Percentiles rank a stretch among this genome's conserved stretches.
These are phyloP conservation scores for Lucilia cuprina DNA, from an alignment of 1,140 invertebrate genomes.

Conservation along the genomic window DNA sequence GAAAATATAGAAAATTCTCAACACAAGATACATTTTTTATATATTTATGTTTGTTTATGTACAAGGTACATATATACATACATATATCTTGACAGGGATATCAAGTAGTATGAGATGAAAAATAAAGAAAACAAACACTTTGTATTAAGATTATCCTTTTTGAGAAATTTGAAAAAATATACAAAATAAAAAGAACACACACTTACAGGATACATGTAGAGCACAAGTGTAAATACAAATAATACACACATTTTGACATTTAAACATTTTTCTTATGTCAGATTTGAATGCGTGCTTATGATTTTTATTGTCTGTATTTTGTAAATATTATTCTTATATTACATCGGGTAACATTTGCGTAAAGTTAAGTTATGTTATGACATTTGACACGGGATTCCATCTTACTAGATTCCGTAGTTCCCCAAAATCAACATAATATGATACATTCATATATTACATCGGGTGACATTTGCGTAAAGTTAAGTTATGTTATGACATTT, in stretches of 20 bases:
- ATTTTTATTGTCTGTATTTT: constrained; percentile 21
- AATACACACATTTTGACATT: constrained; percentile 22
- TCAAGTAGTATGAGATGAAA: neutral
- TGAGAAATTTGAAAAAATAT: constrained; percentile 23
- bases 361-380: no score
- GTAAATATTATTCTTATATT: neutral
- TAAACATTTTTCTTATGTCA: constrained; percentile 30
- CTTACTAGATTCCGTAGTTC: no score
- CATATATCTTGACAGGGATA: neutral
- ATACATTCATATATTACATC: neutral
- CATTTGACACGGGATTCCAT: no score
- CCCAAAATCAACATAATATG: no score
- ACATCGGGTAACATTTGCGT: neutral
- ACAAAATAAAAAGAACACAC: constrained; percentile 15
- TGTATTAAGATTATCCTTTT: constrained; percentile 22
- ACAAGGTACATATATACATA: no score
- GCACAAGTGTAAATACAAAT: constrained; percentile 18
- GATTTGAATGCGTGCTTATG: constrained; percentile 34
- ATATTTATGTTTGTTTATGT: neutral
- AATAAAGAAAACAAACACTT: neutral
- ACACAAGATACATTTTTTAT: neutral
- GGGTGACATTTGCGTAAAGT: neutral
- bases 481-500: no score
- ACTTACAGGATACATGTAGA: neutral
- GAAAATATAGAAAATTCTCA: neutral